phyloP scores from a whole-genome alignment of 2,113 vertebrate species.

The Trinectes maculatus region DNA sequence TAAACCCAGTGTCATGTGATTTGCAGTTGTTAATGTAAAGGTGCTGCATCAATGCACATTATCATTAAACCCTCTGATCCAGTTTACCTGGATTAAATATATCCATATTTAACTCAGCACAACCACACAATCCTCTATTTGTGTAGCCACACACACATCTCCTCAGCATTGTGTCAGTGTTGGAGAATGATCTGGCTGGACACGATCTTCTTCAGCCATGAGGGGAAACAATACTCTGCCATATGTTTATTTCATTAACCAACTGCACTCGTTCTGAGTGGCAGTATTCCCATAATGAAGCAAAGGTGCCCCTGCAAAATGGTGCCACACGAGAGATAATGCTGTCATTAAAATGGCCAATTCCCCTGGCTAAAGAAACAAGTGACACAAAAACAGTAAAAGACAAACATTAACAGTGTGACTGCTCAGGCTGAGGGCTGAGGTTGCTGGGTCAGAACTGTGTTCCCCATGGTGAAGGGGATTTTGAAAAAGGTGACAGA shows the following conservation, averaged over 20 bases:
- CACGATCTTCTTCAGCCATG: background rate
- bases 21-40: conserved; percentile 18
- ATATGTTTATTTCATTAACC: background rate
- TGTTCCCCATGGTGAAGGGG: background rate
- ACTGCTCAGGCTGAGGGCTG: background rate
- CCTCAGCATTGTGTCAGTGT: background rate
- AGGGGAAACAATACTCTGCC: background rate
- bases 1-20: conserved; percentile 4
- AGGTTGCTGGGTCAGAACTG: background rate
- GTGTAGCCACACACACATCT: background rate
- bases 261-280: background rate
- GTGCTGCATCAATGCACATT: background rate
- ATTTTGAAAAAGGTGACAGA: background rate
- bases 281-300: background rate
- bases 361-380: no score
- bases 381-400: no score
- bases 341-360: background rate
- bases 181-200: background rate
- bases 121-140: background rate
- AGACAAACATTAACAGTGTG: background rate
- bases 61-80: background rate
- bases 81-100: conserved; percentile 15
- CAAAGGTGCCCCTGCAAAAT: background rate
- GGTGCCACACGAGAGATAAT: no score
- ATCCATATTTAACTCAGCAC: background rate